A percentile compares a stretch with the other conserved stretches of the same genome.
Evolutionary conservation across 2,888 invertebrate genomes (phyloP).

Genomic region (Leptinotarsa peninsularis): DNA sequence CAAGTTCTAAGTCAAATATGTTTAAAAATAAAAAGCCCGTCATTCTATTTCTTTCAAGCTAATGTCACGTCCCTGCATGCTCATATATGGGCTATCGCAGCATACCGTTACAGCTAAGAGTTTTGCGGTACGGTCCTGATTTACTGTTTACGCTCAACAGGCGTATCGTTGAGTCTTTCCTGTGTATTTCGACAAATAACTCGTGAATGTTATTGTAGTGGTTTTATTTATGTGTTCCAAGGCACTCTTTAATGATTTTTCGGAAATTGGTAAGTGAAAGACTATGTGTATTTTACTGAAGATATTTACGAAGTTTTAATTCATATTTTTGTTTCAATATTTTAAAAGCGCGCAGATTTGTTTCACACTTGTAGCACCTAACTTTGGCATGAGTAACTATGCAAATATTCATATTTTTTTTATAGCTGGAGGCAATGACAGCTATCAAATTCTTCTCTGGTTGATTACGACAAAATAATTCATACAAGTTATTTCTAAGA

Average conservation of each 20-base stretch:
- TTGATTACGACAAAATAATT: conserved; percentile 2
- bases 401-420: conserved; percentile 32
- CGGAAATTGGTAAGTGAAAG: conserved; percentile 56
- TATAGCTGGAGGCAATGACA: conserved; percentile 13
- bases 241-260: conserved; percentile 59
- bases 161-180: conserved; percentile 67
- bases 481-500: background rate
- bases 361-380: conserved; percentile 8
- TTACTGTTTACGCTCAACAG: conserved; percentile 72
- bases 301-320: background rate
- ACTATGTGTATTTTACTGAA: background rate
- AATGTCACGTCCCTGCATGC: conserved; percentile 38
- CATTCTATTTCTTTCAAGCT: conserved; percentile 32
- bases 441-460: conserved; percentile 6
- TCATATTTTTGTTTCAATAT: conserved; percentile 5
- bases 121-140: conserved; percentile 64
- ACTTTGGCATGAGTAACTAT: conserved; percentile 33
- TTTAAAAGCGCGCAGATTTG: conserved; percentile 10
- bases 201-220: conserved; percentile 53
- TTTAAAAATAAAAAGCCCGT: conserved; percentile 33
- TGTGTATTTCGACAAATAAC: conserved; percentile 59
- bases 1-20: conserved; percentile 32
- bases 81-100: conserved; percentile 32
- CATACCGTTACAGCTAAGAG: conserved; percentile 45
- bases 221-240: conserved; percentile 59